Evolutionary conservation across 1,140 invertebrate genomes (phyloP).

Genomic region (Gryllus bimaculatus): DNA sequence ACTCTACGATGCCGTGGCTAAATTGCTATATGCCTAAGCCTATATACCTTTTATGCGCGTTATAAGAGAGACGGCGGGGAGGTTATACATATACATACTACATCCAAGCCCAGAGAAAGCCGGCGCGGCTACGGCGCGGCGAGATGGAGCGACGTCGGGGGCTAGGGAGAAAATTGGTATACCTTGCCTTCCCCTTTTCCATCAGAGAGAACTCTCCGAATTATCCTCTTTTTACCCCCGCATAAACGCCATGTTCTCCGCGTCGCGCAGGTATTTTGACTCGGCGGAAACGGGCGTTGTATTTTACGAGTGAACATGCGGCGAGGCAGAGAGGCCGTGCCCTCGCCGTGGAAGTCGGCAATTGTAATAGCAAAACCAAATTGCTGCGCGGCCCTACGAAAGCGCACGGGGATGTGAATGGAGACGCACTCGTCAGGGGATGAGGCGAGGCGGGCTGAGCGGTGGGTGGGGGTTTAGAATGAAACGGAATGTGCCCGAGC

Average conservation of each 20-base stretch:
- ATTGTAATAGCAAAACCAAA: conserved; percentile 13
- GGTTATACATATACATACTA: neutral
- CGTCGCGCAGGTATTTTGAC: neutral
- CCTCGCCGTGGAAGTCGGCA: neutral
- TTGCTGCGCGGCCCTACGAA: conserved; percentile 4
- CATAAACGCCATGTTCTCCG: neutral
- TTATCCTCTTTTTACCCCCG: conserved; percentile 11
- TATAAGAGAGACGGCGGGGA: neutral
- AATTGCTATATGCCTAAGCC: conserved; percentile 2
- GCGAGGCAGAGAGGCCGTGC: neutral
- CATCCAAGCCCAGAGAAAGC: neutral
- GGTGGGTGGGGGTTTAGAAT: neutral
- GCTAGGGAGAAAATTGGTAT: conserved; percentile 6
- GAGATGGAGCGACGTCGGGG: neutral
- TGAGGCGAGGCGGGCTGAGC: neutral
- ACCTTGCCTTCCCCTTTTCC: conserved; percentile 15
- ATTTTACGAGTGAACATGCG: neutral
- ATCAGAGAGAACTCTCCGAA: conserved; percentile 9
- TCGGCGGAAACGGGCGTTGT: conserved; percentile 8
- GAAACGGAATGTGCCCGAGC: neutral
- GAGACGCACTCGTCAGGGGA: too few relatives aligned
- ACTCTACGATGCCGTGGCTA: conserved; percentile 7
- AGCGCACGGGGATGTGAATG: neutral
- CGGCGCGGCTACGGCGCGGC: too few relatives aligned
- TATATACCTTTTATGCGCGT: conserved; percentile 13